Conservation (phyloP, 64 coral and sea anemone species). For the Platygyra sinensis region DNA sequence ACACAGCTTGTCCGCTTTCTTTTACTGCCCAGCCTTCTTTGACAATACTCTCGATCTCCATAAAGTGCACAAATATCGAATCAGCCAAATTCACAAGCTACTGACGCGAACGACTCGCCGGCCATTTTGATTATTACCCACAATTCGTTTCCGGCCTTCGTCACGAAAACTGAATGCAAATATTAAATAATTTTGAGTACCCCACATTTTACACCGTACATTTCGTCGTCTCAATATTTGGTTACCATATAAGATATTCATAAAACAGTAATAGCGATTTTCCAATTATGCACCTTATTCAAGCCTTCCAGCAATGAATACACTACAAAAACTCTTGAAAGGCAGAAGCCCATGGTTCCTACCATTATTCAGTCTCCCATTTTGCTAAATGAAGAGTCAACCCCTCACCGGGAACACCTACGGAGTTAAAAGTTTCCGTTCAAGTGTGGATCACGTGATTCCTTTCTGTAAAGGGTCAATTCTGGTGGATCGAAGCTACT, state of each 20-base stretch:
- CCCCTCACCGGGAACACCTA: background rate
- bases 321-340: too few species aligned
- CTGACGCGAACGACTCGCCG: background rate
- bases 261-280: too few species aligned
- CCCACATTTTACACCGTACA: too few species aligned
- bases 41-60: conserved; percentile 48
- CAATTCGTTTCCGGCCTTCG: background rate
- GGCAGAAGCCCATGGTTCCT: too few species aligned
- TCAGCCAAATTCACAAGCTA: background rate
- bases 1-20: conserved; percentile 89
- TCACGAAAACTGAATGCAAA: background rate
- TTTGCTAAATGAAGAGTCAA: background rate
- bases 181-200: background rate
- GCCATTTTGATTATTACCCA: conserved; percentile 49
- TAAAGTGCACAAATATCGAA: background rate
- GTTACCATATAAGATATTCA: too few species aligned
- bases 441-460: background rate
- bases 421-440: background rate
- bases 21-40: conserved; percentile 97
- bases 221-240: too few species aligned
- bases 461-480: background rate
- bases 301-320: too few species aligned
- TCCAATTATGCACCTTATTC: too few species aligned
- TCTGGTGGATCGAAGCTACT: background rate
- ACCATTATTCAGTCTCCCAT: too few species aligned